Evolutionary conservation across 2,797 vertebrate species (phyloP), one percentile per base, ranked within the genome.

Genomic region (Ptychadena robeensis): DNA sequence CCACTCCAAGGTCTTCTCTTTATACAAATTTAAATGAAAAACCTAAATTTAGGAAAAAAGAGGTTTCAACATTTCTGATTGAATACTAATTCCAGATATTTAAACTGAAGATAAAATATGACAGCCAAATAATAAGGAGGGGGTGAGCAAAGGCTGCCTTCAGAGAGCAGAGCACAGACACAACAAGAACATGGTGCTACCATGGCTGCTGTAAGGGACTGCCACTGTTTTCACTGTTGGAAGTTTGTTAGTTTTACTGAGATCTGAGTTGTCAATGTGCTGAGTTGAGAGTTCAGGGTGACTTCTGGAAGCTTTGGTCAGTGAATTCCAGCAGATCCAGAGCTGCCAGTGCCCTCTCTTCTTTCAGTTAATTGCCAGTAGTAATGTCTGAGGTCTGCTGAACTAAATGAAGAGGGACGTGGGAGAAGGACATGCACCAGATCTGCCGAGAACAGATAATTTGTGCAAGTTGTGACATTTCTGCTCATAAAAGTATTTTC

Each of bases 301-400:
- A 83, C 25, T 67, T 73, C 48, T 77, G 67, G 22, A 27, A 48
- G 63, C 28, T 37, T 31, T 9, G 10, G 32, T 59, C 37, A 68
- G 82, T 80, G 32, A 74, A 80, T 74, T 80, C 75, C 69, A 61
- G 48, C 32, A 30, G n/a, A 4, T 67, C 40, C 1, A 22, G 53
- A 57, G 77, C 61, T 73, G 53, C 2, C 70, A 34, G 12, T 32
- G n/a, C 69, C 59, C 76, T 53, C 82, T 40, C 66, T 61, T 25
- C 27, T 28, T 32, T 1, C 34, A 66, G 15, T 22, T 66, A 38
- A 71, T 66, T 68, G 65, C 4, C 34, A 35, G 73, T 35, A 63
- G 53, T 18, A 32, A 48, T 77, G 70, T 77, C 73, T 64, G 35
- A 61, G 9, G 27, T 59, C 28, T 44, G 66, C 9, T 3, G 9